phyloP scores from a whole-genome alignment of 2,113 vertebrate genomes.

The Hoplias malabaricus region DNA sequence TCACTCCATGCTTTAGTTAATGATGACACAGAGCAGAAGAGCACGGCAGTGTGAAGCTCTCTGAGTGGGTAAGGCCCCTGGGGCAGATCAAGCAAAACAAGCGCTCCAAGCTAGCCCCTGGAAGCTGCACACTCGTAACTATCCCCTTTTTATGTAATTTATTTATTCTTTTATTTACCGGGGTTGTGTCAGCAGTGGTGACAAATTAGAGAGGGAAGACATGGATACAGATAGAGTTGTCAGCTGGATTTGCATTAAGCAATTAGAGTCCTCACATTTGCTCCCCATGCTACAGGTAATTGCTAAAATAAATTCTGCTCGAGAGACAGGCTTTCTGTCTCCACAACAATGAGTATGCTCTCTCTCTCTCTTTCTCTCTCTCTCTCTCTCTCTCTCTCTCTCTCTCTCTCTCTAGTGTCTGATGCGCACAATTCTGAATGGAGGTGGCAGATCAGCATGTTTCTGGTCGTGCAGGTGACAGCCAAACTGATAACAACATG shows the following conservation, averaged over 20 bases:
- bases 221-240: conserved; percentile 24
- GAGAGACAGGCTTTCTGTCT: conserved; percentile 2
- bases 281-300: conserved; percentile 40
- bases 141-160: conserved; percentile 14
- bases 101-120: conserved; percentile 8
- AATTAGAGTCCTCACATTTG: conserved; percentile 42
- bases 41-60: neutral
- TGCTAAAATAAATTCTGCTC: conserved; percentile 51
- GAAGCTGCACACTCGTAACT: conserved; percentile 4
- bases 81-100: neutral
- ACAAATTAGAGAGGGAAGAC: conserved; percentile 19
- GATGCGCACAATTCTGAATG: neutral
- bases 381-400: conserved; percentile 10
- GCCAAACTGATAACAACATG: neutral
- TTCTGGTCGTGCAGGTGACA: neutral
- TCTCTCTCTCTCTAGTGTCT: neutral
- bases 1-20: neutral
- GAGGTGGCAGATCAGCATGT: conserved; percentile 9
- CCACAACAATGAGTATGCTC: neutral
- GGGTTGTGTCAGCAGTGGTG: conserved; percentile 10
- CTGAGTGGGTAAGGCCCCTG: neutral
- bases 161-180: conserved; percentile 42
- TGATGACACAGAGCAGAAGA: neutral
- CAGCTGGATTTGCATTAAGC: conserved; percentile 36
- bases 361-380: conserved; percentile 25